A percentile compares a stretch with the other conserved stretches of the same genome.
Evolutionary conservation across 2,113 vertebrate species (phyloP).

Genomic region (Cricetomys ansorgei): DNA sequence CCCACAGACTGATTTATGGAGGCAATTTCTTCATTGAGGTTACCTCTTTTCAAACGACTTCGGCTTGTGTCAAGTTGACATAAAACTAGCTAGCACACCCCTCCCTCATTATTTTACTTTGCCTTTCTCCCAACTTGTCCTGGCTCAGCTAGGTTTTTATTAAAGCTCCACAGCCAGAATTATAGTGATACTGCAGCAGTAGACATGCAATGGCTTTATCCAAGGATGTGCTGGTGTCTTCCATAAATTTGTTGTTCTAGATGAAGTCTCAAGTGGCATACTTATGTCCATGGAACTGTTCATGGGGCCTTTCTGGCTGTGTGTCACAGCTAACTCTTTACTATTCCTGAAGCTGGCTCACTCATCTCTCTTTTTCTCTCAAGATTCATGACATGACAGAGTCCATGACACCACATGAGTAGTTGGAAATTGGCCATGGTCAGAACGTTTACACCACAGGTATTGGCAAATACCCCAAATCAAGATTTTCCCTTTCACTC

Average conservation of each 20-base stretch:
- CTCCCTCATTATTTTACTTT: conserved; percentile 46
- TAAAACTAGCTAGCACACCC: background rate
- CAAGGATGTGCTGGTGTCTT: conserved; percentile 5
- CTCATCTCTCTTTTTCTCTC: background rate
- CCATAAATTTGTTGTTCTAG: background rate
- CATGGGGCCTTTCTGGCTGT: background rate
- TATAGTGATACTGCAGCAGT: conserved; percentile 63
- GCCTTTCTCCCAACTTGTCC: conserved; percentile 32
- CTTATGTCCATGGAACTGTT: background rate
- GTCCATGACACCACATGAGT: background rate
- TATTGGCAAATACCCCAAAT: background rate
- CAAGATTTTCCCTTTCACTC: background rate
- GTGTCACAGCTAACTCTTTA: no score
- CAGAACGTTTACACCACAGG: background rate
- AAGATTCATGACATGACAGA: background rate
- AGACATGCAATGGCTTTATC: background rate
- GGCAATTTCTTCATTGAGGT: background rate
- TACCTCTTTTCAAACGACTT: no score
- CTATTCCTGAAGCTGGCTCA: background rate
- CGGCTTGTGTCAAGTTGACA: background rate
- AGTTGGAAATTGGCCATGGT: background rate
- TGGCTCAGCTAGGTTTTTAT: conserved; percentile 53
- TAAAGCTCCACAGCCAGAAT: conserved; percentile 48
- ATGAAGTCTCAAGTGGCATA: background rate
- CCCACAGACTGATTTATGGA: no score